Evolutionary conservation across 2,888 invertebrate species (phyloP), one percentile per base, ranked within the genome.

Genomic region (Empis livida): DNA sequence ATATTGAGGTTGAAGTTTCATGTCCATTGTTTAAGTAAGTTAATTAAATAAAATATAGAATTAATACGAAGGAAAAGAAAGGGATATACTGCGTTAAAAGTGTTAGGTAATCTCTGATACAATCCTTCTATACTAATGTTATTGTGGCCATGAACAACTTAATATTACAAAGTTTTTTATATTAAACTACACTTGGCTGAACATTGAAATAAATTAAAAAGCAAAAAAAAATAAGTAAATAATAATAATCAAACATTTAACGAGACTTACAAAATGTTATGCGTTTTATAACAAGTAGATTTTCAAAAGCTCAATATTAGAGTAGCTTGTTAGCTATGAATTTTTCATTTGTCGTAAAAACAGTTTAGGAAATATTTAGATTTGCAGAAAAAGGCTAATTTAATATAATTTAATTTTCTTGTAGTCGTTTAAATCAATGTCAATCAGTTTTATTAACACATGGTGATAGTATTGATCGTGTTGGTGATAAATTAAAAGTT

Each of bases 371-470:
- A n/a, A n/a, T n/a, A n/a, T n/a, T n/a, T n/a, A n/a, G n/a, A n/a
- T n/a, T n/a, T n/a, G n/a, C n/a, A n/a, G n/a, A n/a, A n/a, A n/a
- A n/a, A n/a, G n/a, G n/a, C n/a, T n/a, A n/a, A n/a, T n/a, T n/a
- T n/a, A n/a, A n/a, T n/a, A n/a, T n/a, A n/a, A n/a, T n/a, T n/a
- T n/a, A n/a, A n/a, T 53, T 49, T 43, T 51, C 56, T 64, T 70
- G 32, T 71, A 95, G 95, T 64, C 87, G 89, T 51, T 74, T 96
- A 61, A 84, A 86, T 49, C 85, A 86, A 63, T 78, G 81, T 54
- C 93, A 96, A 72, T 77, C 82, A 55, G 97, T 97, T 44, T 73
- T 99, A 42, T 73, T 99, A 54, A 99, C 99, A 0, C 99, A 99
- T 71, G 97, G 97, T 20, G 99, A 99, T 73, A 90, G 92, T 64